Evolutionary conservation across 2,113 vertebrate species (phyloP).

Genomic region (Ivindomyrus marchei): DNA sequence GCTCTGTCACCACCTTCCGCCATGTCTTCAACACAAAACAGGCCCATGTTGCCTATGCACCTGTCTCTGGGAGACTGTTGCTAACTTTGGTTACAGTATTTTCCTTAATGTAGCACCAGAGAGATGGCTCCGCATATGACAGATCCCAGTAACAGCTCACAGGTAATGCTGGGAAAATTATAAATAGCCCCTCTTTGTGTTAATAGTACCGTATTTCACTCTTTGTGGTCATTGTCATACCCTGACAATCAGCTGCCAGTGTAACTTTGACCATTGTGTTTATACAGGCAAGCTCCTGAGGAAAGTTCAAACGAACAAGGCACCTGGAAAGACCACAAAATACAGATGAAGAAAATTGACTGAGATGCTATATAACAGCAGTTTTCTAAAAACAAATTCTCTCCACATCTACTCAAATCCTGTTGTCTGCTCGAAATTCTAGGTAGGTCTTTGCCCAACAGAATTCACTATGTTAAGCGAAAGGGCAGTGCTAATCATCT

Average conservation of each 20-base stretch:
- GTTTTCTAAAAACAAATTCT: neutral
- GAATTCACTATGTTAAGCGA: slow-evolving; percentile 45
- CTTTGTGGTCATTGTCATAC: neutral
- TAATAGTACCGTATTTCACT: neutral
- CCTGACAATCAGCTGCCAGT: neutral
- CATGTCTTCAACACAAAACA: no score
- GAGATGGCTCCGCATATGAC: no score
- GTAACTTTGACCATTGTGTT: neutral
- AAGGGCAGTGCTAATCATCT: slow-evolving; percentile 39
- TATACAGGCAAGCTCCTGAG: neutral
- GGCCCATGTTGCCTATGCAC: no score
- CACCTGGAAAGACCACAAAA: neutral
- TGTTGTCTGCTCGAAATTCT: slow-evolving; percentile 45
- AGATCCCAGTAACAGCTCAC: no score
- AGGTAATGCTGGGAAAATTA: no score
- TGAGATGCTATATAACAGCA: neutral
- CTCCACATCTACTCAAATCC: neutral
- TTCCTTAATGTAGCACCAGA: no score
- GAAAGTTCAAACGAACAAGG: neutral
- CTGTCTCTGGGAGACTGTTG: no score
- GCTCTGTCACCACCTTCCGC: no score
- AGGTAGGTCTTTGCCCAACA: slow-evolving; percentile 38
- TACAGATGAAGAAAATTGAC: neutral
- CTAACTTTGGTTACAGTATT: no score
- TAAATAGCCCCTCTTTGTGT: neutral